Base-by-base conservation (phyloP, 2,888 invertebrate genomes). In the Dichetophora obliterata region DNA sequence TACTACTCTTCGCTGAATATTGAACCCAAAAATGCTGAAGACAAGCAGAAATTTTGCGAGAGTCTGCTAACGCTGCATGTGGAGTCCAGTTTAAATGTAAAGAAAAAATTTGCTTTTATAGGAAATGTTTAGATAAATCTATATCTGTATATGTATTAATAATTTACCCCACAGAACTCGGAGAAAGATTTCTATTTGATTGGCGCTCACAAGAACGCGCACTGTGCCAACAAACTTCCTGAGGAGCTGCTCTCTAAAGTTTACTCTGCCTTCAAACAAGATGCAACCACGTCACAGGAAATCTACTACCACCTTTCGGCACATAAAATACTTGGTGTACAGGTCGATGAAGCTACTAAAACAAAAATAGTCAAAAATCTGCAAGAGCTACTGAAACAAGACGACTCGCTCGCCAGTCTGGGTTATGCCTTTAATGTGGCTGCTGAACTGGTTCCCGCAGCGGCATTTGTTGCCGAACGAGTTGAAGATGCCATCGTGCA, bases 401-500 rank as follows among this genome's bases (percentile, higher is more conserved):
- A 98, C 90, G 96, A 96, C 84, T 93, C 94, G 78, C 91, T 94
- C 24, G 90, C 91, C 61, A 97, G 95, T 85, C 92, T 97, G 79
- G 97, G 95, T 0, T 95, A 96, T 86, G 93, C 95, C 48, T 95
- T 98, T 83, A 93, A 94, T 77, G 91, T 95, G 71, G 96, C 96
- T n/a, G 91, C 95, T 63, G 92, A 94, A 80, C 90, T 97, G 81
- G 92, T 91, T 0, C 77, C 89, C 0, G 90, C 91, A 87, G 93
- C 94, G 19, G 91, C 90, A 66, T 93, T 93, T 85, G 91, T 92
- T 61, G 92, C 92, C 61, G 93, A 95, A 78, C 93, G 95, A 74
- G 94, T 98, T 31, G 97, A 98, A 89, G 97, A 98, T 87, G 94
- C 96, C n/a, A 91, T 98, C 78, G 94, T 96, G 3, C 97, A 98